Evolutionary conservation across 2,888 invertebrate genomes (phyloP), one percentile per base, ranked within the genome.

Genomic region (Amblyteles armatorius): DNA sequence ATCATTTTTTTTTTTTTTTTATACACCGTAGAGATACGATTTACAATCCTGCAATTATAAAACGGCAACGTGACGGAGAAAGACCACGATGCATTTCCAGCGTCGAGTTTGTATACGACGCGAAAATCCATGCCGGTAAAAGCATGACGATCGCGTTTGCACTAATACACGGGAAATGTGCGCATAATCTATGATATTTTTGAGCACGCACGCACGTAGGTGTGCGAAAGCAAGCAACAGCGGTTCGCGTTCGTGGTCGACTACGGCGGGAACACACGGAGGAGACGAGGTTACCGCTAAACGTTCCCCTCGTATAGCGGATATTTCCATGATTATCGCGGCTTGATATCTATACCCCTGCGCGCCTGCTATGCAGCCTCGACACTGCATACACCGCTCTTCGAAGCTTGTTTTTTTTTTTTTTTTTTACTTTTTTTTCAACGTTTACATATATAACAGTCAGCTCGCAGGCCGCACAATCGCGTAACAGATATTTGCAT

Each of bases 301-400:
- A 88, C 86, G 86, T 85, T 86, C 86, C 83, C 84, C 85, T 81
- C 63, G 52, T 69, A 33, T 69, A 68, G 81, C 84, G 88, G 82
- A 88, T 88, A 89, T 89, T 90, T 88, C 83, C 88, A 87, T 88
- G 89, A 90, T 90, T 91, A 91, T 91, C 91, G 82, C 63, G 48
- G 69, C 83, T 78, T 83, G 83, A 89, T 90, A 91, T 91, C 90
- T 88, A 71, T 73, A 82, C 22, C 81, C 60, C 63, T 85, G 82
- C 84, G 72, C 77, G 67, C 65, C 68, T 72, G 29, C 44, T 40
- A 81, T 60, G 57, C 65, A 72, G 77, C 72, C 57, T 81, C 76
- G 79, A 84, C 79, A 67, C 60, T 86, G 67, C 76, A 40, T 40
- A 40, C 40, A 40, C 40, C 9, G 82, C 33, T 22, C n/a, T n/a